A percentile compares a stretch with the other conserved stretches of the same genome.
These are phyloP conservation scores for Bergia puertoricense DNA, from an alignment of 92 coral and sea anemone species.

Conservation along the genomic window DNA sequence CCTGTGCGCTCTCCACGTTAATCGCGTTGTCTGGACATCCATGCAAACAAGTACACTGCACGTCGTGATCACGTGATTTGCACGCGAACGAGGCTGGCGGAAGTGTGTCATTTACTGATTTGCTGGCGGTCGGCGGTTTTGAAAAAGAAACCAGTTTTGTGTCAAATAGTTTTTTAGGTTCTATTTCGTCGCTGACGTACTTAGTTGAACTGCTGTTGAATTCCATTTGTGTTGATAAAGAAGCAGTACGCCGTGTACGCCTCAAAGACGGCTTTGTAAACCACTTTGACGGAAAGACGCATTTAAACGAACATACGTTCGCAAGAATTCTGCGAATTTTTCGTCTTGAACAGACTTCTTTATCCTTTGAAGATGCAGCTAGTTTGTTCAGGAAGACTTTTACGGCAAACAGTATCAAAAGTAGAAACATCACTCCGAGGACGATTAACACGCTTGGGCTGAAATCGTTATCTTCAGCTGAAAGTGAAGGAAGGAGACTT, in stretches of 20 bases:
- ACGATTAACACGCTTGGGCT: slow-evolving; percentile 6
- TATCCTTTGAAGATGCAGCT: background rate
- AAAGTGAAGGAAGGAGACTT: background rate
- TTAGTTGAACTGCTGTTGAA: background rate
- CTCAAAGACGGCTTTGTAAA: slow-evolving; percentile 12
- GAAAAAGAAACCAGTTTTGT: slow-evolving; percentile 2
- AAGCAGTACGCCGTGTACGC: slow-evolving; percentile 21
- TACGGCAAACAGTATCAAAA: background rate
- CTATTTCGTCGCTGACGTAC: background rate
- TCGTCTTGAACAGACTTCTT: background rate
- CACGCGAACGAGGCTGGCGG: background rate
- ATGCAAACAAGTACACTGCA: background rate
- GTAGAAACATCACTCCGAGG: background rate
- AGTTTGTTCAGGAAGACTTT: background rate
- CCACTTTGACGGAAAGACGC: background rate
- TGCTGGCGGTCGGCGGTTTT: background rate
- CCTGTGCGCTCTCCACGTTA: background rate
- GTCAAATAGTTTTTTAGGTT: background rate
- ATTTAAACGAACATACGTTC: background rate
- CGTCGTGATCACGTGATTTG: slow-evolving; percentile 15
- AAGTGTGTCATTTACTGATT: background rate
- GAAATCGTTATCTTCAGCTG: background rate
- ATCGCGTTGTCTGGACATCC: background rate
- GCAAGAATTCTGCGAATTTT: background rate
- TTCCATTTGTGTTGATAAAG: background rate